Evolutionary conservation across 2,888 invertebrate species (phyloP).

Genomic region (Calameuta pallipes): DNA sequence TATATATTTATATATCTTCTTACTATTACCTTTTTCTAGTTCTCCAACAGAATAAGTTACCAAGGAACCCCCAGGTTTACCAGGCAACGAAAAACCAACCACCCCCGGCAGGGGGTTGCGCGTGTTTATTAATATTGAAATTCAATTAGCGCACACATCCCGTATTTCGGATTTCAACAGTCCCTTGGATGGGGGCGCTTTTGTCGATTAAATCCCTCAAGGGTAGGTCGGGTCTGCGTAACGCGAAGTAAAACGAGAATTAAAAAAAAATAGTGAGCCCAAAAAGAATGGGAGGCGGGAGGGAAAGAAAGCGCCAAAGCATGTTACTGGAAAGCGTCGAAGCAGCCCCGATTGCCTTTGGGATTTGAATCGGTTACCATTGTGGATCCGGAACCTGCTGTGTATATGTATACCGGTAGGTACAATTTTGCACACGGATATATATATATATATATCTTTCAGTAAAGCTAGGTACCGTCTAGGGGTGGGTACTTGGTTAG

Average conservation of each 20-base stretch:
- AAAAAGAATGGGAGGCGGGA: no score
- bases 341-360: not conserved
- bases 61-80: not conserved
- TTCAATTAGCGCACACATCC: conserved; percentile 30
- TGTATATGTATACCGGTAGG: not conserved
- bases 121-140: conserved; percentile 35
- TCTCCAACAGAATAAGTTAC: no score
- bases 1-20: conserved; percentile 7
- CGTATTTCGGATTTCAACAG: no score
- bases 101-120: conserved; percentile 7
- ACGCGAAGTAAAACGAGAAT: no score
- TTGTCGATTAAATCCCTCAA: not conserved
- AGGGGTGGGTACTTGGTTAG: not conserved
- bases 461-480: not conserved
- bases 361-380: not conserved
- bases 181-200: not conserved
- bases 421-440: no score
- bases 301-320: no score
- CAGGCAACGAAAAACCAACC: conserved; percentile 21
- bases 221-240: not conserved
- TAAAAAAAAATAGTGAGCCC: no score
- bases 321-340: not conserved
- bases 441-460: not conserved
- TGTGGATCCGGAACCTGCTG: not conserved
- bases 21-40: no score